A percentile compares a stretch with the other conserved stretches of the same genome.
Conservation (phyloP, 2,888 invertebrate genomes). For the Drosophila subsilvestris region DNA sequence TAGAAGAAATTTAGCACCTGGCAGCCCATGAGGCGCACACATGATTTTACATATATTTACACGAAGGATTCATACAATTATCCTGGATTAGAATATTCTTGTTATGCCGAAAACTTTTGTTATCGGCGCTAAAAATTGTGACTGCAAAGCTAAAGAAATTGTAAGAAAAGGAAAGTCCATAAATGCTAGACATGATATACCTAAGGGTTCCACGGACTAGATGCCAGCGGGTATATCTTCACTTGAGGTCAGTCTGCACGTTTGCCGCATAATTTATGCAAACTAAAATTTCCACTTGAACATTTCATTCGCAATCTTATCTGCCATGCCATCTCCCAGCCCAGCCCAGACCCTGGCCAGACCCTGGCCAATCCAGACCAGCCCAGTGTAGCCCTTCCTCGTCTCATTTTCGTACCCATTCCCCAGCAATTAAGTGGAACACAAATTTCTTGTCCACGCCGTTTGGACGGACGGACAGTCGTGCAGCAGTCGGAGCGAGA, state of each 20-base stretch:
- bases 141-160: too few species aligned
- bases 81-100: too few species aligned
- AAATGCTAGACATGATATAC: too few species aligned
- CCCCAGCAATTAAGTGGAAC: constrained; percentile 59
- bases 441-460: constrained; percentile 37
- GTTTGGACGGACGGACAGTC: constrained; percentile 27
- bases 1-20: too few species aligned
- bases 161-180: too few species aligned
- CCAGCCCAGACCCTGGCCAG: background rate
- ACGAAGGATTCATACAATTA: too few species aligned
- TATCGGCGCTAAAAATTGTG: too few species aligned
- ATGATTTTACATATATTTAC: too few species aligned
- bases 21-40: too few species aligned
- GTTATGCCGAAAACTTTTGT: too few species aligned
- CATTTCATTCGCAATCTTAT: constrained; percentile 39
- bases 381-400: background rate
- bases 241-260: constrained; percentile 38
- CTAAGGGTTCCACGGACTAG: too few species aligned
- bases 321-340: constrained; percentile 1
- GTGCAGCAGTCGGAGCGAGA: constrained; percentile 11
- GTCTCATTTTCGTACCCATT: background rate
- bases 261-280: constrained; percentile 67
- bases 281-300: constrained; percentile 58
- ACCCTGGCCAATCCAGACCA: background rate
- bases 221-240: constrained; percentile 11